Evolutionary conservation across 2,113 vertebrate species (phyloP).

Genomic region (Neotoma lepida): DNA sequence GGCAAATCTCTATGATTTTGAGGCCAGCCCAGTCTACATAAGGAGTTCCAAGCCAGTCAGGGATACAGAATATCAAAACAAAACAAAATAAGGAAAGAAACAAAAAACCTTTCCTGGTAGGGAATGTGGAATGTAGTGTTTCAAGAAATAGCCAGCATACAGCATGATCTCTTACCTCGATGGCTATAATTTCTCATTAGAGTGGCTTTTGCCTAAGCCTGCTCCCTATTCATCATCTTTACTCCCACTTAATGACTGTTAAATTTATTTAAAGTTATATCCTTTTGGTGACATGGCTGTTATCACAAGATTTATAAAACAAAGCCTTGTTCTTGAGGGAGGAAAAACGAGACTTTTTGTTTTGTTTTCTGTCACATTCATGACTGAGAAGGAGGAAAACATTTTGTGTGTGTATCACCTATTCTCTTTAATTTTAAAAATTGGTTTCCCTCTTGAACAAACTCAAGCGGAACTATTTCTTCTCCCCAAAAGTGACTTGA

Average conservation of each 20-base stretch:
- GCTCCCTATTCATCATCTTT: neutral
- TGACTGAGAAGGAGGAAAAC: neutral
- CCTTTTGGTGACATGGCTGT: neutral
- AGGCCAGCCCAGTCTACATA: neutral
- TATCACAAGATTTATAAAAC: neutral
- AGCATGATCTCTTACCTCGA: neutral
- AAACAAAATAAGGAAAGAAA: neutral
- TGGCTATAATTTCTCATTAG: neutral
- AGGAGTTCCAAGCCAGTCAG: neutral
- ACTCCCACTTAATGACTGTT: neutral
- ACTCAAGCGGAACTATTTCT: neutral
- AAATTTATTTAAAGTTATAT: neutral
- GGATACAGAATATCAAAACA: neutral
- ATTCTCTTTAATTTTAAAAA: neutral
- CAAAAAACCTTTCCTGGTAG: neutral
- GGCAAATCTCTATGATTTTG: neutral
- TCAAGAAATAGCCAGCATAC: neutral
- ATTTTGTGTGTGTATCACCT: slow-evolving; percentile 3
- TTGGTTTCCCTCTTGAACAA: neutral
- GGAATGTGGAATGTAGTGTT: neutral
- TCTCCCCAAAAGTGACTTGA: neutral
- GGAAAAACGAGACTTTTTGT: no score
- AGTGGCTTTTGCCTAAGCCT: neutral
- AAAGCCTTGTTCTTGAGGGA: neutral
- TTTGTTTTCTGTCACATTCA: neutral